Conservation (phyloP, 2,113 vertebrate species). For the Prunella fulvescens region DNA sequence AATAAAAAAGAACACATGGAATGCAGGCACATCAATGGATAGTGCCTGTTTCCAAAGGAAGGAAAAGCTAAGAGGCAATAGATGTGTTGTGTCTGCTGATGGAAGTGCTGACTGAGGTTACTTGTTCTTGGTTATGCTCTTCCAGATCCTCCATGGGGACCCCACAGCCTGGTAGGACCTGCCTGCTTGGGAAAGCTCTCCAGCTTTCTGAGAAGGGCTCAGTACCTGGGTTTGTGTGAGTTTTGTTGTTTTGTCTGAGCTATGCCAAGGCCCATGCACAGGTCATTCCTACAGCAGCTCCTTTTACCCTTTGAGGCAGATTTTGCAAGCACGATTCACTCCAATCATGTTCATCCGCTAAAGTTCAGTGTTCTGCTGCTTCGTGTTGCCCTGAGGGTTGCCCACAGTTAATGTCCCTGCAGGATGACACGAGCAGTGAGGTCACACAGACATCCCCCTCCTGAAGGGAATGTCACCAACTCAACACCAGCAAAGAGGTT, state of each 20-base stretch:
- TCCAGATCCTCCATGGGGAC: background rate
- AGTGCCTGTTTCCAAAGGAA: fast-evolving
- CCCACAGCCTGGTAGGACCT: background rate
- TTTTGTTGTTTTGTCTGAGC: background rate
- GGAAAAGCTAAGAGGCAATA: background rate
- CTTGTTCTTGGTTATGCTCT: background rate
- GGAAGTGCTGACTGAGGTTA: background rate
- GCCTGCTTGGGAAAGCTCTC: background rate
- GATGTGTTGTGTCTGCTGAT: background rate
- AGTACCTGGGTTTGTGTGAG: background rate
- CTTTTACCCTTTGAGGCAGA: background rate
- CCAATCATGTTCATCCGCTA: background rate
- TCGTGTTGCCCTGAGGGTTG: background rate
- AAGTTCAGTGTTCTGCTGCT: background rate
- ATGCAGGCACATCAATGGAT: background rate
- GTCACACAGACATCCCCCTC: background rate
- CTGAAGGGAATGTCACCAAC: background rate
- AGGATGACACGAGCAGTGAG: background rate
- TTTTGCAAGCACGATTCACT: background rate
- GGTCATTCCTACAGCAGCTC: background rate
- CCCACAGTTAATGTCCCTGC: background rate
- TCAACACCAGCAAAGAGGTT: background rate
- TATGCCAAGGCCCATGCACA: background rate
- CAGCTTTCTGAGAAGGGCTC: background rate
- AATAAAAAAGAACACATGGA: background rate